Evolutionary conservation across 1,140 invertebrate genomes (phyloP), one percentile per base, ranked within the genome.

Genomic region (Anoplolepis gracilipes): DNA sequence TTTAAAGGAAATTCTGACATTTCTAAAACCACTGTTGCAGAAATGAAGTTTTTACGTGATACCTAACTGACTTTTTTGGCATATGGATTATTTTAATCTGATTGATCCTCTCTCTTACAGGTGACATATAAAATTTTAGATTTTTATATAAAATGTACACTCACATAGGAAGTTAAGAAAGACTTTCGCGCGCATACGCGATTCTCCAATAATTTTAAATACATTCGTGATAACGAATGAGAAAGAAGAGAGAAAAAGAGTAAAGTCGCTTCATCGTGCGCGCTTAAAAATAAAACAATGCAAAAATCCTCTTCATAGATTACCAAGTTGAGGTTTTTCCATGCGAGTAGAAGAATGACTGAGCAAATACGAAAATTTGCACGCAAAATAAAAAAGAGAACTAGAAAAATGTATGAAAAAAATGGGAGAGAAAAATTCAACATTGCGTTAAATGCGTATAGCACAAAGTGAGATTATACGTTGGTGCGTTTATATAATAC

Each of bases 401-500:
- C 4, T 16, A 69, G 33, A 19, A 19, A 1, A 13, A n/a, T 2
- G 7, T 0, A 36, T 4, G 19, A 42, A 11, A 33, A 61, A 13
- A 73, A 11, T 33, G 30, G 30, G 7, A 61, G 25, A 39, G 8
- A 61, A n/a, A 11, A 16, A 16, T 19, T 30, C 5, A 16, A n/a
- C 19, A 36, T 46, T 22, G 13, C 69, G 30, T 1, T 25, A 25
- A 19, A 13, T 25, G 36, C 25, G 13, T 13, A 13, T 13, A 84
- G 16, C 10, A 77, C n/a, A 76, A 76, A 84, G 59, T 39, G 42
- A 82, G 28, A 77, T 76, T 84, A 61, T 39, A 77, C 28, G 59
- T 6, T 30, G n/a, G 11, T 46, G 22, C 33, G 39, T 85, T 77
- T 79, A 61, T 49, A 49, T 61, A 49, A 33, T 22, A 69, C 79